Percentiles rank a stretch among this genome's conserved stretches.
Conservation (phyloP, 2,888 invertebrate species). For the Deroplatys truncata region DNA sequence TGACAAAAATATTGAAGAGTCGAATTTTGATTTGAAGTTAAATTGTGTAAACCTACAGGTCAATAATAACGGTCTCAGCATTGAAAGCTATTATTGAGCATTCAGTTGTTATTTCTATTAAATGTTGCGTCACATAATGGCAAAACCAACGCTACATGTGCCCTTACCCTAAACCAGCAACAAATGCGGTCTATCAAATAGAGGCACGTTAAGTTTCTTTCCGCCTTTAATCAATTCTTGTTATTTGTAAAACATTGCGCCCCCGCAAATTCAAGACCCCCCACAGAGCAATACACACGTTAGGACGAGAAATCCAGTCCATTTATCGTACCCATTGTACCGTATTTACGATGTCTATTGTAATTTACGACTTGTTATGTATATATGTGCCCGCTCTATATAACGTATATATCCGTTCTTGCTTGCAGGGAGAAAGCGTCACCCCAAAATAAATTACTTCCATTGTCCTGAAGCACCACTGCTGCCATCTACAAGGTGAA, state of each 20-base stretch:
- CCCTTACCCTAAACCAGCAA: no score
- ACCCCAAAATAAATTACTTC: not conserved
- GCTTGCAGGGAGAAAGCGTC: not conserved
- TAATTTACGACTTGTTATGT: not conserved
- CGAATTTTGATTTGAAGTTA: no score
- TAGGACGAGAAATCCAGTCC: not conserved
- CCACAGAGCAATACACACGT: not conserved
- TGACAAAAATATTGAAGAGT: no score
- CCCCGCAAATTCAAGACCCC: not conserved
- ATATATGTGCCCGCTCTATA: not conserved
- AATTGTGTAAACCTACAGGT: no score
- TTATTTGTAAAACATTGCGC: not conserved
- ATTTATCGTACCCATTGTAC: not conserved
- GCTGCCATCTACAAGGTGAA: not conserved
- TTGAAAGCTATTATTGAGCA: no score
- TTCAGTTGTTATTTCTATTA: no score
- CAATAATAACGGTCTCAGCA: no score
- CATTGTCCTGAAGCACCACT: not conserved
- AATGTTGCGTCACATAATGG: no score
- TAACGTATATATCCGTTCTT: not conserved
- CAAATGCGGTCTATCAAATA: no score
- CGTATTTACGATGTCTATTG: not conserved
- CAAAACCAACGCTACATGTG: no score
- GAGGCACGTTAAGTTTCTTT: no score
- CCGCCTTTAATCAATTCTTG: not conserved